Evolutionary conservation across 2,888 invertebrate species (phyloP).

Genomic region (Agriopis marginaria): DNA sequence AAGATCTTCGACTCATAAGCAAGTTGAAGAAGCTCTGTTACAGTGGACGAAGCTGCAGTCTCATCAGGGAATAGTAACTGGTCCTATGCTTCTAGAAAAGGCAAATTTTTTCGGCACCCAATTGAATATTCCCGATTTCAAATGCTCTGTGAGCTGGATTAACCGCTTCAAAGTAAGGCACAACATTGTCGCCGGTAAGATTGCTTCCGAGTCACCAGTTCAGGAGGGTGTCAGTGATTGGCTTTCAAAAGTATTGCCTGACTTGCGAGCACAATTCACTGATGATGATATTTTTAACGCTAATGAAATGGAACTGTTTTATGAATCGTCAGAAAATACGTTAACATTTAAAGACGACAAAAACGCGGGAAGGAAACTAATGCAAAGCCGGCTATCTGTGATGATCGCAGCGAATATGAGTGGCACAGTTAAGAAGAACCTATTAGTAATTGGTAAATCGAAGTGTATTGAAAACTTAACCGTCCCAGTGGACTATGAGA

Average conservation of each 20-base stretch:
- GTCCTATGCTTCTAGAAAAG: not conserved
- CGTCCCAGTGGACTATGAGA: constrained; percentile 39
- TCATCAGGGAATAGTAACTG: constrained; percentile 1
- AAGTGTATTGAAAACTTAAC: constrained; percentile 50
- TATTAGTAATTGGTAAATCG: constrained; percentile 39
- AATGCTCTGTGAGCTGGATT: constrained; percentile 19
- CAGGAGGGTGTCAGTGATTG: constrained; percentile 1
- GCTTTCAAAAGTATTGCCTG: constrained; percentile 4
- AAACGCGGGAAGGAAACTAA: not conserved
- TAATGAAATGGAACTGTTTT: constrained; percentile 1
- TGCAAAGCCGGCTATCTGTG: not conserved
- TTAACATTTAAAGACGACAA: not conserved
- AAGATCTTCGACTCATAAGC: not conserved
- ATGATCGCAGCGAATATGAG: constrained; percentile 11
- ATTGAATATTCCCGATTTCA: not conserved
- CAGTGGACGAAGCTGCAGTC: not conserved
- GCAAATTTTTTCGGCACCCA: not conserved
- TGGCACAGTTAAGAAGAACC: constrained; percentile 31
- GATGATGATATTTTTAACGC: constrained; percentile 11
- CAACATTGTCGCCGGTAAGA: constrained; percentile 40
- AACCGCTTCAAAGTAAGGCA: constrained; percentile 40
- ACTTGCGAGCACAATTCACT: not conserved
- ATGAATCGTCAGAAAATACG: constrained; percentile 1
- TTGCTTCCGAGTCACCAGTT: constrained; percentile 22
- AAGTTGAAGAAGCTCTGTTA: not conserved